Percentiles rank a stretch among this genome's conserved stretches.
Conservation (phyloP, 2,888 invertebrate species). For the Penaeus monodon region DNA sequence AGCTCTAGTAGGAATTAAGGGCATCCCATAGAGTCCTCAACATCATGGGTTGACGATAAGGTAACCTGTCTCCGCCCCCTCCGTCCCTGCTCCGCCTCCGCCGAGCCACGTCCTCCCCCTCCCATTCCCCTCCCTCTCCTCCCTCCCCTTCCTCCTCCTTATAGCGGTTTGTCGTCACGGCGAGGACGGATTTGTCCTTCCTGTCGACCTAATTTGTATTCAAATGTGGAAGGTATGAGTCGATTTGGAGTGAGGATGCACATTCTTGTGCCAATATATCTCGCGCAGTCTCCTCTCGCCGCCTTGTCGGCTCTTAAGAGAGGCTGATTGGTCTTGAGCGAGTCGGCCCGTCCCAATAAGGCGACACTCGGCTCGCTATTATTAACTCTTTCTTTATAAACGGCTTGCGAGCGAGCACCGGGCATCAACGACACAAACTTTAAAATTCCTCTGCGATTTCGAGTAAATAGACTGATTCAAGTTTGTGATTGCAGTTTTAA, state of each 20-base stretch:
- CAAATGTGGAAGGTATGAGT: conserved; percentile 30
- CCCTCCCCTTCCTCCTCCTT: neutral
- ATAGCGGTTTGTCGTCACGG: conserved; percentile 12
- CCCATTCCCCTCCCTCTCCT: neutral
- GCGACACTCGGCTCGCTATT: neutral
- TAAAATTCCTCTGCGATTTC: conserved; percentile 21
- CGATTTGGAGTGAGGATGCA: conserved; percentile 26
- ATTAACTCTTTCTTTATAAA: conserved; percentile 13
- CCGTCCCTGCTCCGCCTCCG: neutral
- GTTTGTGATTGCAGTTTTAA: conserved; percentile 32
- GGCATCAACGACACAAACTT: neutral
- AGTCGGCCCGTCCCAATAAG: neutral
- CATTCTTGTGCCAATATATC: conserved; percentile 30
- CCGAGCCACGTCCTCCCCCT: neutral
- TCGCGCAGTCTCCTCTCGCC: conserved; percentile 9
- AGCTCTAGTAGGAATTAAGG: too few relatives aligned
- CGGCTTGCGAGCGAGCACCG: neutral
- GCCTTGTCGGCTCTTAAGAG: conserved; percentile 23
- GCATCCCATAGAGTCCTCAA: too few relatives aligned
- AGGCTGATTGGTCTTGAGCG: conserved; percentile 25
- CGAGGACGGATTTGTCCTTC: conserved; percentile 19
- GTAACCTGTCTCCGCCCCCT: neutral
- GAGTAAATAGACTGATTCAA: conserved; percentile 26
- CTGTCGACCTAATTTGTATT: conserved; percentile 29
- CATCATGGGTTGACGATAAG: too few relatives aligned